These are phyloP conservation scores for Caenorhabditis auriculariae DNA, from an alignment of 2,888 invertebrate species.

Conservation along the genomic window DNA sequence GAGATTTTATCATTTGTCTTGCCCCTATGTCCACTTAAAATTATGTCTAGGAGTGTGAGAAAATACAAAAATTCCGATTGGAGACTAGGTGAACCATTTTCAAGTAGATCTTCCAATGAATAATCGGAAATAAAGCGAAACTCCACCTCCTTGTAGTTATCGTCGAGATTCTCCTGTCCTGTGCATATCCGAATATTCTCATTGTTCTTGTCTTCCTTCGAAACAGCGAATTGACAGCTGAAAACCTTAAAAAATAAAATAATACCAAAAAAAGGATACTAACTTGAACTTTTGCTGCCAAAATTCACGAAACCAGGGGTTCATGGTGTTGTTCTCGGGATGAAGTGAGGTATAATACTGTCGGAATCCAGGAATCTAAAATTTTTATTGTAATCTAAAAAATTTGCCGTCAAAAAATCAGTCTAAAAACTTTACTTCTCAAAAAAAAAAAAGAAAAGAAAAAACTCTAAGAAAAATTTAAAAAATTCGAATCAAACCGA, in stretches of 20 bases:
- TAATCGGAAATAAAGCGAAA: too few relatives aligned
- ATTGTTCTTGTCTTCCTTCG: conserved; percentile 48
- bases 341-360: conserved; percentile 73
- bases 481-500: neutral
- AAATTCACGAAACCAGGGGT: conserved; percentile 78
- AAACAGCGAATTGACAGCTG: conserved; percentile 63
- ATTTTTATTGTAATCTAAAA: neutral
- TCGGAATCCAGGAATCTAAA: conserved; percentile 66
- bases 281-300: conserved; percentile 76
- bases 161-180: conserved; percentile 55
- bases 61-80: too few relatives aligned
- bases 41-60: too few relatives aligned
- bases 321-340: conserved; percentile 72
- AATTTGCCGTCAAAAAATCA: neutral
- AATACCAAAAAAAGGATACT: neutral
- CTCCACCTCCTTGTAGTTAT: conserved; percentile 61
- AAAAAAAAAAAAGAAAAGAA: neutral
- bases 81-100: too few relatives aligned
- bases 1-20: too few relatives aligned
- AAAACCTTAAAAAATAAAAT: conserved; percentile 3
- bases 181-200: conserved; percentile 47
- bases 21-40: too few relatives aligned
- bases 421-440: neutral
- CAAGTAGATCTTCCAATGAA: too few relatives aligned
- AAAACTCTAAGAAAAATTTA: neutral